A percentile compares a stretch with the other conserved stretches of the same genome.
These are phyloP conservation scores for Sinocyclocheilus grahami DNA, from an alignment of 2,113 vertebrate species.

Conservation along the genomic window DNA sequence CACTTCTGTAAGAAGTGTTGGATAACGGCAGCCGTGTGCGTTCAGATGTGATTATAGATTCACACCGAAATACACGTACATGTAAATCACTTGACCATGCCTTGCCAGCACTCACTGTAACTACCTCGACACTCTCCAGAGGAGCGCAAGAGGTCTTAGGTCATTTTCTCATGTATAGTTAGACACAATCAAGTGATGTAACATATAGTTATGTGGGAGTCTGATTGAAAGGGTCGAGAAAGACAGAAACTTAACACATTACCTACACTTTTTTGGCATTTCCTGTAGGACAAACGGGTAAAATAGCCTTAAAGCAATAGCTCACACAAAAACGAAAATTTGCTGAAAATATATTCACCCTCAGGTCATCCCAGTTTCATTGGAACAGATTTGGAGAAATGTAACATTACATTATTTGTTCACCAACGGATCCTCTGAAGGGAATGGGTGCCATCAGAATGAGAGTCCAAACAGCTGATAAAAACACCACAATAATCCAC, in stretches of 20 bases:
- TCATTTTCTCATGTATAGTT: slow-evolving; percentile 17
- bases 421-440: too few species aligned
- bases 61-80: neutral
- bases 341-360: too few species aligned
- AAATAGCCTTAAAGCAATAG: neutral
- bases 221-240: neutral
- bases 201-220: neutral
- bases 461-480: too few species aligned
- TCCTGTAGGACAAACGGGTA: neutral
- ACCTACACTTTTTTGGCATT: neutral
- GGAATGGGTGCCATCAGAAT: too few species aligned
- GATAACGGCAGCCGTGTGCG: neutral
- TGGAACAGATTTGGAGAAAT: too few species aligned
- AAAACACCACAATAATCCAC: too few species aligned
- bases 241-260: neutral
- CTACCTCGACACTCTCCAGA: slow-evolving; percentile 6
- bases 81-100: neutral
- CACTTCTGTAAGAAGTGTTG: neutral
- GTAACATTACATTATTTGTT: too few species aligned
- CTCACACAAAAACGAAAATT: neutral
- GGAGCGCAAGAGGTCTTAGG: neutral
- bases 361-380: too few species aligned
- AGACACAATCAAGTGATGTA: slow-evolving; percentile 26
- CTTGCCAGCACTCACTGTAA: slow-evolving; percentile 22
- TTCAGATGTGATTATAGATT: slow-evolving; percentile 15